Conservation (phyloP, 2,888 invertebrate species). For the Panopea generosa region DNA sequence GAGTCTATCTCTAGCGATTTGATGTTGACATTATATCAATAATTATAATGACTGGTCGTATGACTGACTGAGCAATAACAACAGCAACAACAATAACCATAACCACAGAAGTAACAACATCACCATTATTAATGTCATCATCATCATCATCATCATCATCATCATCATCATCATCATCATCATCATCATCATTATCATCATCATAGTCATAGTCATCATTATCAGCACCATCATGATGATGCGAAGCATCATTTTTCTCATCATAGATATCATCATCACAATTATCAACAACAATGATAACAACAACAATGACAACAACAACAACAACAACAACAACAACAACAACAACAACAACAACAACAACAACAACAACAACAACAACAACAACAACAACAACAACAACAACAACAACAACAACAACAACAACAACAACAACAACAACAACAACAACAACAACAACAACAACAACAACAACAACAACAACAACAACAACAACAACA, state of each 20-base stretch:
- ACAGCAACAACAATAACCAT: too few relatives aligned
- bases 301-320: neutral
- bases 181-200: too few relatives aligned
- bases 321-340: neutral
- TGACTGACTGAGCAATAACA: too few relatives aligned
- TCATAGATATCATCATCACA: neutral
- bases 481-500: neutral
- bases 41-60: too few relatives aligned
- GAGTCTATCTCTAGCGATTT: too few relatives aligned
- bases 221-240: neutral
- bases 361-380: neutral
- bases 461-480: neutral
- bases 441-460: neutral
- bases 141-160: constrained; percentile 3
- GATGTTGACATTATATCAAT: too few relatives aligned
- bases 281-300: neutral
- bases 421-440: neutral
- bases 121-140: too few relatives aligned
- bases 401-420: neutral
- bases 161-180: too few relatives aligned
- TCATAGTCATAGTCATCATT: too few relatives aligned
- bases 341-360: neutral
- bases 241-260: neutral
- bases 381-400: neutral
- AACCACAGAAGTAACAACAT: too few relatives aligned